Evolutionary conservation across 2,888 invertebrate species (phyloP).

Genomic region (Scelioninae gen. 2): DNA sequence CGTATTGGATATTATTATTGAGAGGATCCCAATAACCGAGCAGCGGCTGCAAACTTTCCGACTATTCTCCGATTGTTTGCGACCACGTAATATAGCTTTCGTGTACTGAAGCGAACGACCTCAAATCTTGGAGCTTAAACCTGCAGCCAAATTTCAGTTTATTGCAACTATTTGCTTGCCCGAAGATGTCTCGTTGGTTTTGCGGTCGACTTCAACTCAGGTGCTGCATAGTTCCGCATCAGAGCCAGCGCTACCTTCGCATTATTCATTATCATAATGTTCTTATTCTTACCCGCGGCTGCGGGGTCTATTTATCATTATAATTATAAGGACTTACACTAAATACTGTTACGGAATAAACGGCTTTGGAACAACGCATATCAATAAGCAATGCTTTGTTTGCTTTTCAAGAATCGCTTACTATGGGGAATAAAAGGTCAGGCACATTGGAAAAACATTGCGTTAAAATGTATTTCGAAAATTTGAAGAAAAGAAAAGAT

Average conservation of each 20-base stretch:
- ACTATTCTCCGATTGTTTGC: conserved; percentile 53
- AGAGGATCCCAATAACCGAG: conserved; percentile 26
- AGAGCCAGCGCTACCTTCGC: neutral
- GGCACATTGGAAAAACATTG: too few species aligned
- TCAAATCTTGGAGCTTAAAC: conserved; percentile 50
- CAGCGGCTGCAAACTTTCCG: conserved; percentile 37
- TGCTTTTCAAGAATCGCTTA: too few species aligned
- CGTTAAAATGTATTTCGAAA: too few species aligned
- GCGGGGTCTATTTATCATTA: conserved; percentile 20
- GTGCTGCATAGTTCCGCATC: conserved; percentile 22
- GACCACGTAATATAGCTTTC: conserved; percentile 53
- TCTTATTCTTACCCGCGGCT: conserved; percentile 3
- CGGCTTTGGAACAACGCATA: too few species aligned
- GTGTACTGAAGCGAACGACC: conserved; percentile 48
- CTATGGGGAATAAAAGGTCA: too few species aligned
- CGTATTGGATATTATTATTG: conserved; percentile 45
- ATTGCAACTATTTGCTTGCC: conserved; percentile 54
- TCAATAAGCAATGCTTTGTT: too few species aligned
- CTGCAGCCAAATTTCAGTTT: conserved; percentile 55
- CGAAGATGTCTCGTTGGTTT: conserved; percentile 47
- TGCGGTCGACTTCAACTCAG: conserved; percentile 49
- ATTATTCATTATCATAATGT: conserved; percentile 37
- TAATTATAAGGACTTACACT: neutral
- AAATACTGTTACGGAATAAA: neutral
- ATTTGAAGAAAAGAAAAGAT: too few species aligned